phyloP scores from a whole-genome alignment of 2,113 vertebrate species.

The Neodon shergylaensis region DNA sequence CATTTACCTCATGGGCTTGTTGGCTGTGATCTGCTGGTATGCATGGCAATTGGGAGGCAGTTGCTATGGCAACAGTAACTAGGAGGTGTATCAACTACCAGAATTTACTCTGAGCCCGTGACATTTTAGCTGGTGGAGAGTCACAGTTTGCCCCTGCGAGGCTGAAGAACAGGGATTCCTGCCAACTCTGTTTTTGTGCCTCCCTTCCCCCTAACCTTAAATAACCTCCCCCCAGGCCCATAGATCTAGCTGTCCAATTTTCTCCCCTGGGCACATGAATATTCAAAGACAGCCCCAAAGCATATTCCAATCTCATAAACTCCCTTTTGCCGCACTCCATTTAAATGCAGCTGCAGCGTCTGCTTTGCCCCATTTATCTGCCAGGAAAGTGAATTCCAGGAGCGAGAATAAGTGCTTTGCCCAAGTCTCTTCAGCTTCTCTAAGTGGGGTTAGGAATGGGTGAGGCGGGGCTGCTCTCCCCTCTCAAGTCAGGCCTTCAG shows the following conservation, averaged over 20 bases:
- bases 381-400: conserved; percentile 73
- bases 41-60: conserved; percentile 67
- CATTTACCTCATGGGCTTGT: conserved; percentile 53
- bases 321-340: conserved; percentile 65
- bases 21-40: conserved; percentile 52
- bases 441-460: background rate
- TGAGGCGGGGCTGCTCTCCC: background rate
- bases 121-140: conserved; percentile 74
- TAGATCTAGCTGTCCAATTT: conserved; percentile 50
- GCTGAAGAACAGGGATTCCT: conserved; percentile 50
- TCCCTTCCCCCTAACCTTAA: conserved; percentile 57
- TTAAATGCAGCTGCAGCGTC: conserved; percentile 69
- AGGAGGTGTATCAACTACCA: conserved; percentile 70
- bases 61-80: conserved; percentile 77
- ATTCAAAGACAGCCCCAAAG: conserved; percentile 75
- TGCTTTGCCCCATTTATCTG: conserved; percentile 76
- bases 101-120: conserved; percentile 69
- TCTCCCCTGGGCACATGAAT: conserved; percentile 76
- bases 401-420: conserved; percentile 53
- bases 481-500: background rate
- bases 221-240: conserved; percentile 54
- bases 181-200: conserved; percentile 49
- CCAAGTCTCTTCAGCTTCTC: conserved; percentile 28
- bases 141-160: conserved; percentile 27
- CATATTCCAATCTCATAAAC: conserved; percentile 72